These are phyloP conservation scores for Noctua pronuba DNA, from an alignment of 2,888 invertebrate species.

Conservation along the genomic window DNA sequence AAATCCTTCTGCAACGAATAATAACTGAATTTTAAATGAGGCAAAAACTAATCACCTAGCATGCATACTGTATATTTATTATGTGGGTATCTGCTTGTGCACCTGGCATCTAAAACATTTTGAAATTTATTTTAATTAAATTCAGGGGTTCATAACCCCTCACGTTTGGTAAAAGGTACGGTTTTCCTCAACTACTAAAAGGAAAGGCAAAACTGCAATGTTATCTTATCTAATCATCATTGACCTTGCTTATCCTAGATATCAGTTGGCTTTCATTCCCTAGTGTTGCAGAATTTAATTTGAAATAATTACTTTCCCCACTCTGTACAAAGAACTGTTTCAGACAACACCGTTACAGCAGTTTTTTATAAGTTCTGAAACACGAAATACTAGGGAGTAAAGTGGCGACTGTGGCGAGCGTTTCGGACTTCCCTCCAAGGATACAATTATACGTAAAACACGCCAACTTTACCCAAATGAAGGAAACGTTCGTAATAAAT, in stretches of 20 bases:
- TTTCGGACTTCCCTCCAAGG: slow-evolving; percentile 39
- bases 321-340: neutral
- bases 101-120: neutral
- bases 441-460: slow-evolving; percentile 62
- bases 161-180: neutral
- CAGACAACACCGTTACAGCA: neutral
- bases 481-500: slow-evolving; percentile 65
- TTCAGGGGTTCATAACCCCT: too few species aligned
- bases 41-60: neutral
- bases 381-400: slow-evolving; percentile 15
- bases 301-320: neutral
- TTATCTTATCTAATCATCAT: neutral
- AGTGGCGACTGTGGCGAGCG: slow-evolving; percentile 21
- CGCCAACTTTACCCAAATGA: slow-evolving; percentile 55
- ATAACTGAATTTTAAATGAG: neutral
- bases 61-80: neutral
- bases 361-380: slow-evolving; percentile 23
- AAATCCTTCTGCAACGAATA: neutral
- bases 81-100: neutral
- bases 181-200: slow-evolving; percentile 2
- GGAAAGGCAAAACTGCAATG: neutral
- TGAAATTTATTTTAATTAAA: neutral
- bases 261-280: neutral
- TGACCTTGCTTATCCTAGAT: neutral
- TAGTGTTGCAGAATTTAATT: neutral